Base-by-base conservation (phyloP, 2,113 vertebrate species). In the Lepisosteus osseus region DNA sequence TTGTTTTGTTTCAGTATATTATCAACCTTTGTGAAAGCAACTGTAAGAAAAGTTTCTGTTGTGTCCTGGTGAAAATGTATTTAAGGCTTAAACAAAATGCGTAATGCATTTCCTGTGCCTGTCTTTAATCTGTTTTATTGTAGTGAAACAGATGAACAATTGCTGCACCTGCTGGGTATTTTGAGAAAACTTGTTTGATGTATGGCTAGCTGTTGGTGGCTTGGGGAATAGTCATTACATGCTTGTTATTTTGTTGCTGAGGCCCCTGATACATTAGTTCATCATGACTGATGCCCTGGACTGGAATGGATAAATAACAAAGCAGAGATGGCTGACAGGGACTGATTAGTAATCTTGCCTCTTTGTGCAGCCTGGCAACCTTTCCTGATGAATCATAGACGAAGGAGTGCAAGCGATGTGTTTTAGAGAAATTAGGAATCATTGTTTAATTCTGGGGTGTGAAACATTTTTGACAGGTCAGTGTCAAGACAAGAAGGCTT, bases 251-350 rank as follows among this genome's bases (percentile, higher is more conserved):
- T 76, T 74, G 54, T 78, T 80, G 76, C 73, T 42, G 66, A 73
- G 65, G 65, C 15, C 83, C 65, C 75, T 73, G 72, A 67, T 74
- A 64, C 56, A 7, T 83, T 77, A 74, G 75, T 82, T 85, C 73
- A 67, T 87, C 71, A 45, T 84, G 79, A 79, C 66, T 83, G 82
- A 85, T 89, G 81, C 68, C 83, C 81, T 87, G 86, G 85, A 74
- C 73, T 79, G 71, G 2, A 51, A 64, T 76, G 62, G 81, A 83
- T 76, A 85, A 87, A 81, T 80, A 83, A 78, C 62, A 75, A 84
- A 80, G 76, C 45, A 81, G 78, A 82, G 79, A 74, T 62, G 70
- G 75, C 69, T 81, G 86, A 80, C 77, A 83, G 74, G 70, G 80
- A 85, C 78, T 86, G 88, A 89, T 87, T 79, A 86, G 77, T 66